phyloP scores from a whole-genome alignment of 2,113 vertebrate species.

The Alectura lathami region DNA sequence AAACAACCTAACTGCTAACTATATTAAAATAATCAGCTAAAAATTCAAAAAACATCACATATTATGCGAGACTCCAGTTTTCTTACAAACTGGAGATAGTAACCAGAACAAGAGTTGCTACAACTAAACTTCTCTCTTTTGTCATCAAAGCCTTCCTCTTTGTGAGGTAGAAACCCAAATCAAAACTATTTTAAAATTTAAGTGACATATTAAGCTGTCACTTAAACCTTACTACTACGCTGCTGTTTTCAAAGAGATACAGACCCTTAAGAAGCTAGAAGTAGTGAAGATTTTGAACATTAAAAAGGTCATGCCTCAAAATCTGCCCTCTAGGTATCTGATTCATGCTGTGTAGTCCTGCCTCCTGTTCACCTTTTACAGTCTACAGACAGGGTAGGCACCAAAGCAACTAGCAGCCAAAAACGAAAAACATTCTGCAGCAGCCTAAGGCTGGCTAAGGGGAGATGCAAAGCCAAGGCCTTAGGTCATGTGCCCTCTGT shows the following conservation, averaged over 20 bases:
- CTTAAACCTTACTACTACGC: too few species aligned
- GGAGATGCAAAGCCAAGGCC: background rate
- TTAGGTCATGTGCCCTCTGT: background rate
- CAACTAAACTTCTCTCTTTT: background rate
- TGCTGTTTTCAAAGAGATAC: background rate
- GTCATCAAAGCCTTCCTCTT: background rate
- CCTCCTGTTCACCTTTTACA: background rate
- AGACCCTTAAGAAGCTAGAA: background rate
- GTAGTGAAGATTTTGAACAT: background rate
- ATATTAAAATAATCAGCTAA: background rate
- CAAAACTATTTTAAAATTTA: background rate
- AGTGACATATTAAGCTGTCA: too few species aligned
- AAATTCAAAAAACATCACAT: background rate
- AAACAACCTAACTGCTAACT: constrained; percentile 34
- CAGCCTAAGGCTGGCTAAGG: background rate
- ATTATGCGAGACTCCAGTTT: background rate
- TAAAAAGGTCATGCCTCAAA: background rate
- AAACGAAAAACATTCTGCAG: background rate
- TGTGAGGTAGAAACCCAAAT: background rate
- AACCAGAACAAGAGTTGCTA: background rate
- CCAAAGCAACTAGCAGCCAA: background rate
- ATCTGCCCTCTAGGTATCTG: background rate
- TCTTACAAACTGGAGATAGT: background rate
- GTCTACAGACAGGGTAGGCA: background rate
- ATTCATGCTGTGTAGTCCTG: background rate